phyloP scores from a whole-genome alignment of 2,888 invertebrate species.

The Bibio marci region DNA sequence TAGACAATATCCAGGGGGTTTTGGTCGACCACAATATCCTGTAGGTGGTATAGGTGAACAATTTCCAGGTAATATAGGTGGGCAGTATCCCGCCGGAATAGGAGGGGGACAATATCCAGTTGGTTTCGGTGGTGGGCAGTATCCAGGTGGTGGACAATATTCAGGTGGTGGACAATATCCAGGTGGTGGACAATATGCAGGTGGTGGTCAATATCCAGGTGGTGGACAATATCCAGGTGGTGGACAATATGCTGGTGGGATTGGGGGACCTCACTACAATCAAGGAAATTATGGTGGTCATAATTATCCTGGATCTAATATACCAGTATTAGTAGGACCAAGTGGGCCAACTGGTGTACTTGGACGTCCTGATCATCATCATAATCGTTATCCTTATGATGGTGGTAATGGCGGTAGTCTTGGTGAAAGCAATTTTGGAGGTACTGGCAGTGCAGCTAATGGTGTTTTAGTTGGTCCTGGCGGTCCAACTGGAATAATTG shows the following conservation, averaged over 20 bases:
- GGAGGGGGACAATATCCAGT: too few relatives aligned
- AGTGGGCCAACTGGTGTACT: neutral
- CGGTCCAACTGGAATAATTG: constrained; percentile 36
- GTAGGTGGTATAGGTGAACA: constrained; percentile 10
- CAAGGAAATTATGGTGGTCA: neutral
- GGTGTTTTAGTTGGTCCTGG: constrained; percentile 31
- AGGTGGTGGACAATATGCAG: constrained; percentile 10
- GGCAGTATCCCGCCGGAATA: constrained; percentile 11
- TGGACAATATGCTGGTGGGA: neutral
- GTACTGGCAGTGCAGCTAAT: constrained; percentile 14
- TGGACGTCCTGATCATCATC: neutral
- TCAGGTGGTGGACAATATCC: constrained; percentile 12
- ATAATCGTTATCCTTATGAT: neutral
- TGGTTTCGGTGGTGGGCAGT: neutral
- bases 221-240: neutral
- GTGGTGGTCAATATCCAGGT: constrained; percentile 1
- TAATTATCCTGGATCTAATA: neutral
- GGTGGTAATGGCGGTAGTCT: constrained; percentile 6
- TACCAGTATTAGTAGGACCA: neutral
- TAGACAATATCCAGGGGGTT: too few relatives aligned
- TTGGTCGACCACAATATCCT: neutral
- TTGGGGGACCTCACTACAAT: too few relatives aligned
- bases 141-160: constrained; percentile 4
- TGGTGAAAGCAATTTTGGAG: constrained; percentile 5
- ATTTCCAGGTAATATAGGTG: constrained; percentile 8